Evolutionary conservation across 2,888 invertebrate genomes (phyloP), one percentile per base, ranked within the genome.

Genomic region (Rhagonycha fulva): DNA sequence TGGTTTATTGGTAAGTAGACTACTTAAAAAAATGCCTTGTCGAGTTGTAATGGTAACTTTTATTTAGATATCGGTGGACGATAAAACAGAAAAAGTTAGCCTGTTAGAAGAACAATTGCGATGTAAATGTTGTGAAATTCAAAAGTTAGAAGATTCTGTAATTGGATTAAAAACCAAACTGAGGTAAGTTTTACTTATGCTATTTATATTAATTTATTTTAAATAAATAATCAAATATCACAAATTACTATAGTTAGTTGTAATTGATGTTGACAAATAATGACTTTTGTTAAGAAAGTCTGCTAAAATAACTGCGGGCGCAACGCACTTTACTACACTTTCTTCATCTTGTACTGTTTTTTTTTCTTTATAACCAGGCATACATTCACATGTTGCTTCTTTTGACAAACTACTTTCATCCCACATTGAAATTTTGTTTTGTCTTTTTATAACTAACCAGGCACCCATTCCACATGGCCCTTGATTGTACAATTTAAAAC

Each of bases 381-480:
- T 89, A 82, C 95, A 95, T 79, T 93, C 93, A 84, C 88, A 88
- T 10, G 82, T 77, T 0, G 86, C 88, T 47, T 83, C 80, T 12
- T 83, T 82, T 4, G 81, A 80, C 12, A 75, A 71, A 23, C 74
- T 72, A 23, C 74, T 72, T 28, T 81, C 80, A 24, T 71, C 80
- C 85, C 87, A 86, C 14, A 84, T 75, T 24, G 79, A 82, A 23
- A 82, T 83, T 77, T 85, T 86, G 2, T 85, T 81, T 28, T 84
- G 85, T 80, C 93, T 88, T 23, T 89, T 88, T 0, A 93, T 91
- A 24, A 91, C 91, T 61, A 94, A 82, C 93, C 93, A 94, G 80
- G 94, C 92, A 0, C 94, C 93, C 0, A 91, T 90, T 0, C 90
- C 88, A 82, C 96, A 96, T 0, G 95, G 95, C 0, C 95, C 96